These are phyloP conservation scores for Entelurus aequoreus DNA, from an alignment of 2,113 vertebrate genomes.

Conservation along the genomic window DNA sequence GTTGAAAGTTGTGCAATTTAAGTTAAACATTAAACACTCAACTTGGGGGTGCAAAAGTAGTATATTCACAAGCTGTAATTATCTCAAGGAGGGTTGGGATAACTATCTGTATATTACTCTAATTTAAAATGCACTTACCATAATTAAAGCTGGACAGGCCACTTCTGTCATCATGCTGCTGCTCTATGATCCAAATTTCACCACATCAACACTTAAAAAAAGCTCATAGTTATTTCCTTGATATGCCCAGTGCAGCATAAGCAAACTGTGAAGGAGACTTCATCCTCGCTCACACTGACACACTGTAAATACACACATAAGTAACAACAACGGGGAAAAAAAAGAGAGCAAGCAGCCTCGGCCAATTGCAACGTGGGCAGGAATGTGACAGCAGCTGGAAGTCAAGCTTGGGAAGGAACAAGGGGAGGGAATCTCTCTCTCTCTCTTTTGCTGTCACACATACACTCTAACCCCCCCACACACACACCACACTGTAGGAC, in stretches of 20 bases:
- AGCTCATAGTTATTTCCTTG: slow-evolving; percentile 6
- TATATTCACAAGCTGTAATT: neutral
- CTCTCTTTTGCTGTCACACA: slow-evolving; percentile 8
- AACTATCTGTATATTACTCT: too few relatives aligned
- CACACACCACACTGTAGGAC: neutral
- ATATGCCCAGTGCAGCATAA: slow-evolving; percentile 17
- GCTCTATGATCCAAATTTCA: slow-evolving; percentile 14
- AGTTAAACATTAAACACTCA: neutral
- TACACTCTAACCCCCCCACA: slow-evolving; percentile 1
- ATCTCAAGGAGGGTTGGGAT: neutral
- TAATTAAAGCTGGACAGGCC: slow-evolving; percentile 33
- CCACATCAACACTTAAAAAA: neutral
- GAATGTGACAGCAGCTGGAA: slow-evolving; percentile 66
- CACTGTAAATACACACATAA: slow-evolving; percentile 15
- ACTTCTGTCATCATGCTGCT: slow-evolving; percentile 52
- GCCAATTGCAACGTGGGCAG: slow-evolving; percentile 41
- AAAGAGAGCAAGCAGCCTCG: slow-evolving; percentile 20
- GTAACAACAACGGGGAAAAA: neutral
- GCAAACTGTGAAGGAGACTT: slow-evolving; percentile 10
- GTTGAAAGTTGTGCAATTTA: slow-evolving; percentile 7
- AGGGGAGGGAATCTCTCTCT: slow-evolving; percentile 45
- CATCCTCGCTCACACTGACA: slow-evolving; percentile 3
- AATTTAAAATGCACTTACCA: slow-evolving; percentile 31
- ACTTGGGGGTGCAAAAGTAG: neutral
- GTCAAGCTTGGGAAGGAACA: slow-evolving; percentile 32